Evolutionary conservation across 2,797 vertebrate genomes (phyloP), one percentile per base, ranked within the genome.

Genomic region (Allobates femoralis): DNA sequence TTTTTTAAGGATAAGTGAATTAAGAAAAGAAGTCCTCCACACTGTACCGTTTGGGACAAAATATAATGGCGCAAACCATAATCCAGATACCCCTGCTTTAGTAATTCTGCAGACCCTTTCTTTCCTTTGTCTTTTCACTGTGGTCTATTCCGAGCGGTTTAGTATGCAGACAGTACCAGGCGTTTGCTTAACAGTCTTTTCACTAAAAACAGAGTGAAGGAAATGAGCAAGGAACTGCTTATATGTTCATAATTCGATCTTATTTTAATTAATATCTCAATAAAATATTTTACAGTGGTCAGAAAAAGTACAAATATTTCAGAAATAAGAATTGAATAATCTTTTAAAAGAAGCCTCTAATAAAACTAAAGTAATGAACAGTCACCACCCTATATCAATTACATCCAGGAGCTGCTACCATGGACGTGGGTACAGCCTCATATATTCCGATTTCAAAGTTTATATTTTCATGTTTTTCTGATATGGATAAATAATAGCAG

Each of bases 121-220:
- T 23, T 37, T 62, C n/a, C 23, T 73, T 73, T 11, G 21, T 69
- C 37, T 26, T 1, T 19, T 46, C n/a, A 56, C 46, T 37, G 21
- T 58, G 58, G 58, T n/a, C 34, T n/a, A 23, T 86, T 86, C 77
- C 80, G 3, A 62, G 37, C n/a, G 19, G 60, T 62, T 82, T 82
- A 76, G 79, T 77, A 81, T 86, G 75, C 79, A 86, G 16, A 34
- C 78, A 32, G 55, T 30, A 32, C 53, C 67, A 34, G 53, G 55
- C 26, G 50, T 74, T 50, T 34, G 23, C 32, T 62, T 51, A 26
- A 67, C 28, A 26, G 41, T 64, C 34, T 67, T 67, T 79, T 69
- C 75, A 79, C 30, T 50, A 69, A 18, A 56, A n/a, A 28, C 30
- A 50, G n/a, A 67, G 19, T 60, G 8, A 18, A 74, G 46, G 18